These are phyloP conservation scores for Echiichthys vipera DNA, from an alignment of 2,797 vertebrate species.

Conservation along the genomic window DNA sequence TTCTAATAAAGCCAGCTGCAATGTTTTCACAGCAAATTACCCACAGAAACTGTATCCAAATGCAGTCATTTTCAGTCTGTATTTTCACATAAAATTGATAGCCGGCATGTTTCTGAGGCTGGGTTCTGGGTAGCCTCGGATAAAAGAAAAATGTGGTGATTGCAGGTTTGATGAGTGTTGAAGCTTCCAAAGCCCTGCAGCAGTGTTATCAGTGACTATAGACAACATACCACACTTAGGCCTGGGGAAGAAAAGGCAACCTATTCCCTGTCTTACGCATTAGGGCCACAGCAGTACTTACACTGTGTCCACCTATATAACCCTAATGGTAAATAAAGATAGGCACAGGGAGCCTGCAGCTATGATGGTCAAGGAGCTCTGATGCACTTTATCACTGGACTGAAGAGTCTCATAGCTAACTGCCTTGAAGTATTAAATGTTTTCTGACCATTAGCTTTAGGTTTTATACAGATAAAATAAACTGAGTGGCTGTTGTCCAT, in stretches of 20 bases:
- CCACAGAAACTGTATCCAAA: slow-evolving; percentile 67
- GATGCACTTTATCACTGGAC: slow-evolving; percentile 50
- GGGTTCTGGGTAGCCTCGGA: slow-evolving; percentile 30
- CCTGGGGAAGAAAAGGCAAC: slow-evolving; percentile 45
- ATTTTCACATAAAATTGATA: slow-evolving; percentile 74
- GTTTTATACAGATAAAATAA: neutral
- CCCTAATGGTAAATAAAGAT: slow-evolving; percentile 64
- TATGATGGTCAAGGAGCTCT: slow-evolving; percentile 68
- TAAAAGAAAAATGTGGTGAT: slow-evolving; percentile 45
- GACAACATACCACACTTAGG: slow-evolving; percentile 23
- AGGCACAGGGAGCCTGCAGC: slow-evolving; percentile 56
- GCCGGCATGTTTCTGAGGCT: slow-evolving; percentile 59
- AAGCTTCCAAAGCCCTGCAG: slow-evolving; percentile 43
- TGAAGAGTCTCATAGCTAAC: slow-evolving; percentile 39
- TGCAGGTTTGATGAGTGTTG: slow-evolving; percentile 43
- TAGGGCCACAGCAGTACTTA: slow-evolving; percentile 67
- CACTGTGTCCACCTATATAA: slow-evolving; percentile 61
- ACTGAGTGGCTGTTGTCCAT: neutral
- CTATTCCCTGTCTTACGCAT: slow-evolving; percentile 41
- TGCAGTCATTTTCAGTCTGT: slow-evolving; percentile 73
- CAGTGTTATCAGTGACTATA: slow-evolving; percentile 25
- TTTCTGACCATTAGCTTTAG: slow-evolving; percentile 2
- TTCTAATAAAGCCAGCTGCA: slow-evolving; percentile 65
- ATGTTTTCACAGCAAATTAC: slow-evolving; percentile 72
- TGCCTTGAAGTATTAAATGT: slow-evolving; percentile 18